These are phyloP conservation scores for Pecten maximus DNA, from an alignment of 2,888 invertebrate genomes.

Conservation along the genomic window DNA sequence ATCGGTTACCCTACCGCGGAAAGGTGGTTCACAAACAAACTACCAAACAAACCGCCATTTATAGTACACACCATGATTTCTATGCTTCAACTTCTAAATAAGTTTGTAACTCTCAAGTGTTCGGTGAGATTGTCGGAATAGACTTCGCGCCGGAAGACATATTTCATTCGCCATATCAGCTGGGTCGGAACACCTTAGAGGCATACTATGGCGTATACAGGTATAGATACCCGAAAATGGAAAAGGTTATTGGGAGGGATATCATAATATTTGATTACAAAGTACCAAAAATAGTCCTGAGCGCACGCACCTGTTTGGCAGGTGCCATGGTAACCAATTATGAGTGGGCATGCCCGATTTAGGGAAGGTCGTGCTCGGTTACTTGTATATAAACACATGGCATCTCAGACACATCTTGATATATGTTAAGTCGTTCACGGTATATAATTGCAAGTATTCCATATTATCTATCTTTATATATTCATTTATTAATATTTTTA, in stretches of 20 bases:
- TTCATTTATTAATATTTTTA: neutral
- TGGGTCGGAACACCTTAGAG: neutral
- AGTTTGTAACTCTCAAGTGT: neutral
- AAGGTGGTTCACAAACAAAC: constrained; percentile 15
- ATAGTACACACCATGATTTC: neutral
- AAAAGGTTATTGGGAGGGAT: constrained; percentile 14
- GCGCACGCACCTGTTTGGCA: neutral
- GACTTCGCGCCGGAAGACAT: neutral
- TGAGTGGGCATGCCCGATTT: neutral
- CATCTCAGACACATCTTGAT: neutral
- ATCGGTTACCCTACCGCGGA: neutral
- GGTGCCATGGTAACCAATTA: neutral
- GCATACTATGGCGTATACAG: neutral
- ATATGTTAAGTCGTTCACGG: neutral
- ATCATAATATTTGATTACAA: neutral
- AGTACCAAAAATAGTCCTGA: neutral
- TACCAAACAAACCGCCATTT: neutral
- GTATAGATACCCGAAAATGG: neutral
- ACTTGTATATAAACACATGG: neutral
- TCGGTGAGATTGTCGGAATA: neutral
- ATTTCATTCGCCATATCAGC: neutral
- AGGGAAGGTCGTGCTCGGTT: neutral
- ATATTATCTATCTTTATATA: neutral
- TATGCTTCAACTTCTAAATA: neutral
- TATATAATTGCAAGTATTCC: neutral